A percentile compares a stretch with the other conserved stretches of the same genome.
These are phyloP conservation scores for Rhaphigaster nebulosa DNA, from an alignment of 2,888 invertebrate species.

Conservation along the genomic window DNA sequence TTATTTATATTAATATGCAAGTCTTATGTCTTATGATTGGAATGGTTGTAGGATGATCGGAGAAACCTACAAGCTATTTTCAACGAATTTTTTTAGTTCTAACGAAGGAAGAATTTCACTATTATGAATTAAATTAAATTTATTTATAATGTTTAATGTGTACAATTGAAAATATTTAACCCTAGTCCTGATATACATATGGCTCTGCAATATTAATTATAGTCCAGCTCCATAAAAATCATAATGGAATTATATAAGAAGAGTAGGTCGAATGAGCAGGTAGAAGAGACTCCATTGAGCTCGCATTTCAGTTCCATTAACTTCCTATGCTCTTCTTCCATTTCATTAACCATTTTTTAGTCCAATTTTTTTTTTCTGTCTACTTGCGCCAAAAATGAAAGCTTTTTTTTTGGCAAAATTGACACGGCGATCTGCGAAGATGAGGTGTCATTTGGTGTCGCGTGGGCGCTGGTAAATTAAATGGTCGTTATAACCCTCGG, in stretches of 20 bases:
- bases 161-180: too few relatives aligned
- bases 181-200: too few relatives aligned
- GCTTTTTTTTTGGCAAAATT: neutral
- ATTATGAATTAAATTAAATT: too few relatives aligned
- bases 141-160: too few relatives aligned
- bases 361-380: neutral
- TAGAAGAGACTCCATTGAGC: neutral
- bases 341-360: neutral
- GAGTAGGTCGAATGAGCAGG: neutral
- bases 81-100: too few relatives aligned
- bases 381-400: neutral
- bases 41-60: too few relatives aligned
- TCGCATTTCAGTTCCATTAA: neutral
- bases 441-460: slow-evolving; percentile 17
- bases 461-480: slow-evolving; percentile 1
- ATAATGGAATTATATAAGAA: neutral
- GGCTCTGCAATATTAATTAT: too few relatives aligned
- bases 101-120: too few relatives aligned
- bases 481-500: neutral
- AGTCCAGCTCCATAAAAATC: neutral
- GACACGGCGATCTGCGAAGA: slow-evolving; percentile 14
- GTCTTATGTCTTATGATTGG: too few relatives aligned
- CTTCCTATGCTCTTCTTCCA: neutral
- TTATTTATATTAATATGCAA: too few relatives aligned
- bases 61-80: too few relatives aligned